phyloP scores from a whole-genome alignment of 2,888 invertebrate species.

The Chrysomela aeneicollis region DNA sequence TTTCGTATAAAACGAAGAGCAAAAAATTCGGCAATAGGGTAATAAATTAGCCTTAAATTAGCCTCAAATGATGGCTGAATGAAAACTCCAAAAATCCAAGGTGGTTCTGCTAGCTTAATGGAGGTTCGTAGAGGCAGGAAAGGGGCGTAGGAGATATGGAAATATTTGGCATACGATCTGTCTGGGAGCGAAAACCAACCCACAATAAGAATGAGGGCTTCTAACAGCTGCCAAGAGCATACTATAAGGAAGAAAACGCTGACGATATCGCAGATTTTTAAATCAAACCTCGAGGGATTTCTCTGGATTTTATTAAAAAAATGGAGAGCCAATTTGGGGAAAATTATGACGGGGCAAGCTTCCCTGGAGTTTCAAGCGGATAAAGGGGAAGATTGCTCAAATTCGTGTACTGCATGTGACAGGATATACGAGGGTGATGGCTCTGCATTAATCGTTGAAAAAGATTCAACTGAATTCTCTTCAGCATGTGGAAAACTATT shows the following conservation, averaged over 20 bases:
- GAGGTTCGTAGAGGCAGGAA: too few species aligned
- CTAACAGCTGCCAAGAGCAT: slow-evolving; percentile 26
- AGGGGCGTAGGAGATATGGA: slow-evolving; percentile 4
- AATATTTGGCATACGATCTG: background rate
- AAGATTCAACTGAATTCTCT: too few species aligned
- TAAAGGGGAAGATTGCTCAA: too few species aligned
- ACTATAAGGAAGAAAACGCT: slow-evolving; percentile 15
- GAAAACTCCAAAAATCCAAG: too few species aligned
- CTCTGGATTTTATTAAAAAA: slow-evolving; percentile 23
- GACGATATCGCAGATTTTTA: slow-evolving; percentile 18
- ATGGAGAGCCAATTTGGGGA: slow-evolving; percentile 16
- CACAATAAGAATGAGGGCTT: slow-evolving; percentile 23
- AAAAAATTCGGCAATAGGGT: too few species aligned
- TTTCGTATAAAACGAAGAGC: too few species aligned
- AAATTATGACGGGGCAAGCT: slow-evolving; percentile 4
- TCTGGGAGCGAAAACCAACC: slow-evolving; percentile 9
- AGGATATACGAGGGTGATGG: background rate
- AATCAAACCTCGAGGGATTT: slow-evolving; percentile 22
- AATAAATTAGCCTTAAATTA: too few species aligned
- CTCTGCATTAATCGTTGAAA: too few species aligned
- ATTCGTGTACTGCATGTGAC: background rate
- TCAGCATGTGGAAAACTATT: too few species aligned
- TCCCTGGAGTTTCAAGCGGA: too few species aligned
- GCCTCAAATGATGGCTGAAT: too few species aligned
- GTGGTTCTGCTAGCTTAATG: too few species aligned